Evolutionary conservation across 2,888 invertebrate genomes (phyloP).

Genomic region (Sinhomidia bicolor): DNA sequence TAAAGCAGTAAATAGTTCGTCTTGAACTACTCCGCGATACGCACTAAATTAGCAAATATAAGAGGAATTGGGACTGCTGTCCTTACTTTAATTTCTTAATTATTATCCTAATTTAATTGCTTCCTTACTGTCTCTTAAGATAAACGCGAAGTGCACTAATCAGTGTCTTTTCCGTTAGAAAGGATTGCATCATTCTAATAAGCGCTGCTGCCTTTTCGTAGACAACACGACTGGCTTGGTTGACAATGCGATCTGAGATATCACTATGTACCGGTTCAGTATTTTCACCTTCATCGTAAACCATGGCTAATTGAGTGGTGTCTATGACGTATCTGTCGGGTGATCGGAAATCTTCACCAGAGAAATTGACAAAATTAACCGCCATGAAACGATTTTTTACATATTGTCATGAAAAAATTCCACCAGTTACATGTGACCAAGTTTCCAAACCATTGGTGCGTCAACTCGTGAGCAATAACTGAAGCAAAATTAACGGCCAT

Average conservation of each 20-base stretch:
- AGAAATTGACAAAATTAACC: conserved; percentile 30
- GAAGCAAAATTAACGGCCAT: background rate
- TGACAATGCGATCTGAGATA: conserved; percentile 17
- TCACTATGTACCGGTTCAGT: conserved; percentile 48
- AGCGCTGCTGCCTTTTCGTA: conserved; percentile 56
- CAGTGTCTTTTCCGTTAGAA: conserved; percentile 82
- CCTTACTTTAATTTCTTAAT: background rate
- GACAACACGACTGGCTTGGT: conserved; percentile 52
- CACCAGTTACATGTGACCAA: conserved; percentile 59
- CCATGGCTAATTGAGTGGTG: conserved; percentile 64
- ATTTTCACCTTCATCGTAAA: conserved; percentile 62
- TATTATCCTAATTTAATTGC: too few relatives aligned
- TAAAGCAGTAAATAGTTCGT: conserved; percentile 82
- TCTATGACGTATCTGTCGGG: conserved; percentile 69
- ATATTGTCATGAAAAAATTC: too few relatives aligned
- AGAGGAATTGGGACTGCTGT: background rate
- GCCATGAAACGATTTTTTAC: conserved; percentile 67
- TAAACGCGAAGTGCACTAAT: conserved; percentile 81
- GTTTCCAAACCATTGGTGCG: conserved; percentile 63
- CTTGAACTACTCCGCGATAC: conserved; percentile 82
- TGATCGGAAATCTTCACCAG: conserved; percentile 63
- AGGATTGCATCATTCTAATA: conserved; percentile 61
- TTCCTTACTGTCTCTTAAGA: conserved; percentile 75
- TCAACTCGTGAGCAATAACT: conserved; percentile 60
- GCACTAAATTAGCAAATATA: conserved; percentile 71